Base-by-base conservation (phyloP, 1,140 invertebrate genomes). In the Drosophila pruinosa region DNA sequence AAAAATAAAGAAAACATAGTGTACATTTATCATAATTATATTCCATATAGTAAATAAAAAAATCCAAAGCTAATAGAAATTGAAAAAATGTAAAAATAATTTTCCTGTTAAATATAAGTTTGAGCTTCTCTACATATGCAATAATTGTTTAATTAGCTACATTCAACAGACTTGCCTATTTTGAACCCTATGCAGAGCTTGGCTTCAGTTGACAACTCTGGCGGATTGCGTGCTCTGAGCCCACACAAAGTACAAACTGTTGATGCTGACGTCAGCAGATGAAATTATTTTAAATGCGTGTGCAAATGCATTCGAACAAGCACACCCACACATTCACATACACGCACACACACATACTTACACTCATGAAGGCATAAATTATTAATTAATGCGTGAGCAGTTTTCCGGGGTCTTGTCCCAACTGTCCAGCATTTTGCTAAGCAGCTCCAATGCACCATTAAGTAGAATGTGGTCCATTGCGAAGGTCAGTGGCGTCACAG, bases 381-480 rank as follows among this genome's bases (percentile, higher is more conserved):
- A 78, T 86, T 85, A 85, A 85, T 85, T 85, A 86, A 86, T 85
- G 81, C 77, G 77, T 74, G 80, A 80, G 50, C 80, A 86, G 80
- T 86, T 76, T 58, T 73, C 63, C 41, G 12, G 15, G 43, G 28
- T 19, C 56, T 31, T 39, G 24, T 52, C 57, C 19, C 41, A 50
- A 52, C 41, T 71, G 68, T 56, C 15, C 21, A 39, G 50, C 31
- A 47, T 50, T 58, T 43, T 56, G 52, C 31, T 48, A 62, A 62
- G 57, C 59, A 64, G 68, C 22, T 39, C 5, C 17, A 36, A 10
- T 38, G 24, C 62, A 59, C 63, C 47, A 57, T 56, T 67, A 50
- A 47, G n/a, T 57, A 17, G 58, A 15, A 43, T 45, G 39, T 56
- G 39, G 50, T 64, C 39, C 52, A 64, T 8, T 39, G 41, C 54